Percentiles rank a stretch among this genome's conserved stretches.
Evolutionary conservation across 2,113 vertebrate genomes (phyloP).

Genomic region (Xiphophorus couchianus): DNA sequence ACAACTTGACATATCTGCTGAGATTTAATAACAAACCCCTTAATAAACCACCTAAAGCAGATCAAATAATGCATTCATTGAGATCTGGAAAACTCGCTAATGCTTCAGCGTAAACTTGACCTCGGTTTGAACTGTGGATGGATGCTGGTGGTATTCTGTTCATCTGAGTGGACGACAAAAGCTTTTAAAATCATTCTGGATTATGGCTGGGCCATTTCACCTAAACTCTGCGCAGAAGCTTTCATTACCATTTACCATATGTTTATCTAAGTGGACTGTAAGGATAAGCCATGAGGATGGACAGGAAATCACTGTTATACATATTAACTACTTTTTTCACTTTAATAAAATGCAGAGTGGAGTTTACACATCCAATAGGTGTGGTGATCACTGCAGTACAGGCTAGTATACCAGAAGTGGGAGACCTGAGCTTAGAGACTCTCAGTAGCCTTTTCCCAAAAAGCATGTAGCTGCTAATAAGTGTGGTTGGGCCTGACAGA

Average conservation of each 20-base stretch:
- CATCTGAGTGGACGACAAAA: slow-evolving; percentile 41
- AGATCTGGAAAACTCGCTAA: slow-evolving; percentile 8
- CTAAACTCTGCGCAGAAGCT: slow-evolving; percentile 12
- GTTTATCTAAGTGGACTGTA: background rate
- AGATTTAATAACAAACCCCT: too few species aligned
- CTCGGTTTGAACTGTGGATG: slow-evolving; percentile 26
- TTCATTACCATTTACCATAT: slow-evolving; percentile 41
- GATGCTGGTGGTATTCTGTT: slow-evolving; percentile 29
- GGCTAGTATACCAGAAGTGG: slow-evolving; percentile 12
- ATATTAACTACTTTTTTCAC: background rate
- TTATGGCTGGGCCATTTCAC: slow-evolving; percentile 40
- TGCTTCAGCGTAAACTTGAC: slow-evolving; percentile 20
- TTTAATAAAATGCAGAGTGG: background rate
- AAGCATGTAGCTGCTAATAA: slow-evolving; percentile 25
- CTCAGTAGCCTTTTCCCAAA: slow-evolving; percentile 13
- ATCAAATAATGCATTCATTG: slow-evolving; percentile 8
- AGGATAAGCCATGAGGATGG: background rate
- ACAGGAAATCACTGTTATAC: background rate
- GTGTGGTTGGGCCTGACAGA: slow-evolving; percentile 51
- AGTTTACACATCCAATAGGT: slow-evolving; percentile 4
- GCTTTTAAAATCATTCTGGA: slow-evolving; percentile 51
- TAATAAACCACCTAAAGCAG: slow-evolving; percentile 24
- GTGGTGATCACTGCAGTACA: slow-evolving; percentile 7
- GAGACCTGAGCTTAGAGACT: slow-evolving; percentile 1
- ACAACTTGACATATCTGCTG: too few species aligned